phyloP scores from a whole-genome alignment of 2,888 invertebrate species.

The Tetragnatha montana region DNA sequence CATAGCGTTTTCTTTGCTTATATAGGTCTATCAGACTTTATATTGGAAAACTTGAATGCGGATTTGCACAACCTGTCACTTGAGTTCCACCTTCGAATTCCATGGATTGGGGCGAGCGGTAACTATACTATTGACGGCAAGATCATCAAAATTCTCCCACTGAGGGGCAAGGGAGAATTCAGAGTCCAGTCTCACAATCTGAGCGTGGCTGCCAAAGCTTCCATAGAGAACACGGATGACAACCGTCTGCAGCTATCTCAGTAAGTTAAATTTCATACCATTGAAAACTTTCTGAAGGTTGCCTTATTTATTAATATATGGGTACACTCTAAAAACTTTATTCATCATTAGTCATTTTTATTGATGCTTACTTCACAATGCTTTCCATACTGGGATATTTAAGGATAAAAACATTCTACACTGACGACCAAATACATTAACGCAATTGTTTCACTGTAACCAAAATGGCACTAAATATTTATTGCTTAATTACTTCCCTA shows the following conservation, averaged over 20 bases:
- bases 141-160: constrained; percentile 64
- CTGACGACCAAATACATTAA: not conserved
- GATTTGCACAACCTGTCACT: constrained; percentile 54
- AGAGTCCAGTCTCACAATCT: constrained; percentile 61
- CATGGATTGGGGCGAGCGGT: constrained; percentile 38
- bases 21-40: constrained; percentile 57
- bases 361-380: no score
- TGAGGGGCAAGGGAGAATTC: constrained; percentile 66
- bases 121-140: constrained; percentile 65
- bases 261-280: constrained; percentile 4
- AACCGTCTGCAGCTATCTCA: constrained; percentile 62
- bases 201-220: constrained; percentile 59
- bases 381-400: no score
- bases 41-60: constrained; percentile 42
- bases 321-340: no score
- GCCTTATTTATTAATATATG: no score
- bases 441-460: not conserved
- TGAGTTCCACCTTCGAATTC: constrained; percentile 48
- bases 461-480: not conserved
- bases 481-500: not conserved
- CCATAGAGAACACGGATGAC: constrained; percentile 41
- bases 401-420: not conserved
- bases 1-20: not conserved
- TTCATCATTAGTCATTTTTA: no score
- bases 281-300: not conserved